These are phyloP conservation scores for Hermaeophaga mercurialis DNA, from an alignment of 2,888 invertebrate species.

Conservation along the genomic window DNA sequence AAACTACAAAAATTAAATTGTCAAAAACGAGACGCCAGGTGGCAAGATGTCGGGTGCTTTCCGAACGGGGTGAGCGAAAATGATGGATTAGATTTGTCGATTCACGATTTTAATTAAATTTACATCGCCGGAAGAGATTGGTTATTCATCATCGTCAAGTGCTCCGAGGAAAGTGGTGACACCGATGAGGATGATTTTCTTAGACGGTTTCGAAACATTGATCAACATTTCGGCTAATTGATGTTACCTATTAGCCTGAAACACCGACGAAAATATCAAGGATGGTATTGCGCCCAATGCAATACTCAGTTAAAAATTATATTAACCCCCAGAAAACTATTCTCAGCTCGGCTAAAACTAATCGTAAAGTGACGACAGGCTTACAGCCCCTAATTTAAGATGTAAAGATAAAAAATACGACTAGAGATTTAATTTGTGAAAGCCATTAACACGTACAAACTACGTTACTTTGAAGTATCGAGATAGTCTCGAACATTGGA, in stretches of 20 bases:
- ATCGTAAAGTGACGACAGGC: too few species aligned
- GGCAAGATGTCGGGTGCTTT: neutral
- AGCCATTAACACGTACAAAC: too few species aligned
- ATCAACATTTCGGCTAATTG: neutral
- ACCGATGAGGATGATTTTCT: neutral
- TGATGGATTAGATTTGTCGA: slow-evolving; percentile 24
- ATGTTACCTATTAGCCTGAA: neutral
- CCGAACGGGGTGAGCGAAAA: slow-evolving; percentile 10
- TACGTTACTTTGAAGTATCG: too few species aligned
- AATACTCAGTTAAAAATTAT: too few species aligned
- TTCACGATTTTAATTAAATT: slow-evolving; percentile 22
- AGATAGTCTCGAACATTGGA: too few species aligned
- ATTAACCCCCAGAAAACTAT: too few species aligned
- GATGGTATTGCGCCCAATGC: too few species aligned
- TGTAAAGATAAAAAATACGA: too few species aligned
- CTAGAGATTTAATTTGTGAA: too few species aligned
- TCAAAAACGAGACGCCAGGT: slow-evolving; percentile 15
- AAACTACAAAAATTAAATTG: slow-evolving; percentile 22
- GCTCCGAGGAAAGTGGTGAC: neutral
- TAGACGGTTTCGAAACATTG: neutral
- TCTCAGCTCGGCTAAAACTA: too few species aligned
- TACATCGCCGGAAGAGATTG: slow-evolving; percentile 2
- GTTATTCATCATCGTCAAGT: slow-evolving; percentile 3
- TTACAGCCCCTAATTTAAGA: too few species aligned
- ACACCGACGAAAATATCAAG: neutral